Conservation (phyloP, 2,888 invertebrate genomes). For the Callosobruchus maculatus region DNA sequence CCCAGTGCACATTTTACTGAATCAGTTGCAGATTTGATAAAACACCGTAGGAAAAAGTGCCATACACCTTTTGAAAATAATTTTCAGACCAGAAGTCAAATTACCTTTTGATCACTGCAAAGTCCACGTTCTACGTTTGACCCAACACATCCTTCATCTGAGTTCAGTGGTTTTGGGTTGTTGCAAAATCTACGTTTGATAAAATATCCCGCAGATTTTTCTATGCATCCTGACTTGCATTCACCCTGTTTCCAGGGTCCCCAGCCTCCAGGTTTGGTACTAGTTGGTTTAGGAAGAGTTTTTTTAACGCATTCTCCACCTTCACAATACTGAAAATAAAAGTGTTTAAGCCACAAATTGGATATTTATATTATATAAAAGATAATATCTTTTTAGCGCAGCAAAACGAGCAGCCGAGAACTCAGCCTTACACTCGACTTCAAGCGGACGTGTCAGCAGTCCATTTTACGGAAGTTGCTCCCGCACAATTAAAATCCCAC, state of each 20-base stretch:
- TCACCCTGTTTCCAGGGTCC: conserved; percentile 58
- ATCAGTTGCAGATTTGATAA: too few relatives aligned
- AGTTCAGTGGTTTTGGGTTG: conserved; percentile 51
- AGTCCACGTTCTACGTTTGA: conserved; percentile 61
- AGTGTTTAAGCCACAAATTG: neutral
- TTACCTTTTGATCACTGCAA: conserved; percentile 64
- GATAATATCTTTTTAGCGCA: too few relatives aligned
- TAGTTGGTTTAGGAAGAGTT: conserved; percentile 42
- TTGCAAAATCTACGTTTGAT: conserved; percentile 58
- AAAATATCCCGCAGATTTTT: conserved; percentile 59
- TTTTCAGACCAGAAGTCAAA: too few relatives aligned
- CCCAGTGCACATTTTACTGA: too few relatives aligned
- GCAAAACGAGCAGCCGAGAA: too few relatives aligned
- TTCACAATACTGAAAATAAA: conserved; percentile 59
- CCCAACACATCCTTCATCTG: conserved; percentile 60
- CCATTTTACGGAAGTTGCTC: too few relatives aligned
- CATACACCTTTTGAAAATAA: too few relatives aligned
- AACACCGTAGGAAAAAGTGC: too few relatives aligned
- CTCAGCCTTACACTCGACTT: too few relatives aligned
- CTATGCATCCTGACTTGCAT: conserved; percentile 67
- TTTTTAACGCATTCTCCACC: conserved; percentile 61
- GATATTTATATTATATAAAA: too few relatives aligned
- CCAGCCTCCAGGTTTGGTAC: conserved; percentile 57
- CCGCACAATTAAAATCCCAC: too few relatives aligned
- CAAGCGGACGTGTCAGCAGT: too few relatives aligned